Conservation (phyloP, 2,797 vertebrate genomes). For the Danio albolineatus region DNA sequence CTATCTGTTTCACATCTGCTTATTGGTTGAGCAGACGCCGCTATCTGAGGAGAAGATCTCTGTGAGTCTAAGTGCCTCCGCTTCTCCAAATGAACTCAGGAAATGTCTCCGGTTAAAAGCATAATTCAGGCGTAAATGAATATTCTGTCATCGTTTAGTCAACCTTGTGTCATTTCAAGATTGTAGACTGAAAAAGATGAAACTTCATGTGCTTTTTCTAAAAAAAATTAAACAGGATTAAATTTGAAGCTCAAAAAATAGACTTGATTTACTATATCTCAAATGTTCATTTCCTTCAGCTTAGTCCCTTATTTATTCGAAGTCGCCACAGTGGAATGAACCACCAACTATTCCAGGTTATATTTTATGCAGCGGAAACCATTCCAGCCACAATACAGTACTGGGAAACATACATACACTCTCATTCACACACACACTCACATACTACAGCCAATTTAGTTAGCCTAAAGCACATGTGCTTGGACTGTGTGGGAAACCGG, state of each 20-base stretch:
- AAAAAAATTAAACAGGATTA: neutral
- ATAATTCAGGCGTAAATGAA: neutral
- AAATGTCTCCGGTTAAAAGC: neutral
- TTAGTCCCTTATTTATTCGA: too few species aligned
- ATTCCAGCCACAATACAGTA: too few species aligned
- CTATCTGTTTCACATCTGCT: slow-evolving; percentile 49
- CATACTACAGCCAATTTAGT: too few species aligned
- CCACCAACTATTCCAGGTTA: too few species aligned
- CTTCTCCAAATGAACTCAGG: neutral
- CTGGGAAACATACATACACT: too few species aligned
- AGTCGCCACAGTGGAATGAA: too few species aligned
- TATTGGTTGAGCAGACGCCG: slow-evolving; percentile 29
- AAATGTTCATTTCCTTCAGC: too few species aligned
- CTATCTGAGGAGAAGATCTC: slow-evolving; percentile 15
- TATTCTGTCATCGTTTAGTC: neutral
- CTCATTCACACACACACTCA: too few species aligned
- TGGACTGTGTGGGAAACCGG: too few species aligned
- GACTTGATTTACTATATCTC: too few species aligned
- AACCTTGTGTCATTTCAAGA: neutral
- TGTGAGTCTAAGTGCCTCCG: neutral
- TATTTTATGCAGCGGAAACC: too few species aligned
- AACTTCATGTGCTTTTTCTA: neutral
- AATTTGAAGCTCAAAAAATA: neutral
- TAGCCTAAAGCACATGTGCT: too few species aligned
- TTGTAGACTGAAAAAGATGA: neutral